Base-by-base conservation (phyloP, 1,140 invertebrate species). In the Manduca sexta region DNA sequence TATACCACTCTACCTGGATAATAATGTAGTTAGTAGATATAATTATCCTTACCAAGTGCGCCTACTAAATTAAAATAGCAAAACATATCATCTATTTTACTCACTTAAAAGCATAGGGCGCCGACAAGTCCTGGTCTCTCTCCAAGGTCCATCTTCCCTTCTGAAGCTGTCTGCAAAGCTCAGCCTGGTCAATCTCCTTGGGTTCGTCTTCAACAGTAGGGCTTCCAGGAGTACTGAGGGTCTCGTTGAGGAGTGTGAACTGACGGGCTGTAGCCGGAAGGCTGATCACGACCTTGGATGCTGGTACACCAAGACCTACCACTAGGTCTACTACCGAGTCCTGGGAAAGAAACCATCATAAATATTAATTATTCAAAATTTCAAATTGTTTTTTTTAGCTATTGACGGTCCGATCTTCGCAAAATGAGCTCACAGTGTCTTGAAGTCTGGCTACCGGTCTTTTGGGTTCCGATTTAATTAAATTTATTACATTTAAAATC, bases 271-370 rank as follows among this genome's bases (percentile, higher is more conserved):
- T 90, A 0, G 91, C 89, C 1, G 93, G 92, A 6, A 92, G 70
- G n/a, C 91, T 90, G 53, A 94, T 86, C 5, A 94, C 78, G 6
- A 94, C 72, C 73, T 93, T 93, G 1, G 89, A 87, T 16, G 92
- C 87, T 1, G 91, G 90, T 1, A 90, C 91, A 35, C 93, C 93
- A 26, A 94, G 84, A 15, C 92, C 92, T 6, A 87, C 88, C 1
- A 92, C 88, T 34, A 95, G 84, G 75, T 95, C 93, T 21, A 94
- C 89, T 17, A 94, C 81, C 16, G 92, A 93, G 73, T 95, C 93
- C 91, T 93, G 70, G 2, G 78, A 61, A 35, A 49, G 17, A 26
- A 45, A 26, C n/a, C n/a, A n/a, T n/a, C n/a, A n/a, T n/a, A n/a
- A n/a, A n/a, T n/a, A n/a, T n/a, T n/a, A n/a, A n/a, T n/a, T n/a